These are phyloP conservation scores for Autographa pulchrina DNA, from an alignment of 2,888 invertebrate species.

Conservation along the genomic window DNA sequence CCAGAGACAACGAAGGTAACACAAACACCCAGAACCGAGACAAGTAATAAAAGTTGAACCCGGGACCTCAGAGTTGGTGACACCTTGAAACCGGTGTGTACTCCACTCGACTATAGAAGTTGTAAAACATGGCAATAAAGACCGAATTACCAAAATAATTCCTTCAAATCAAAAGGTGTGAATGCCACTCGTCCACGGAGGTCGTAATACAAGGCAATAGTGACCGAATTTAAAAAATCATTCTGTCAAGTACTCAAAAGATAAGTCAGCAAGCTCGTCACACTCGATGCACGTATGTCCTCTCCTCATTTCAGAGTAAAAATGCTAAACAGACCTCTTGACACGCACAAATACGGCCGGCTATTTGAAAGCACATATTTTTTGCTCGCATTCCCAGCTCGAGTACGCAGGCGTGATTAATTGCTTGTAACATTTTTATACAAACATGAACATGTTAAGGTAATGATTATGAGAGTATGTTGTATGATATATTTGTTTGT, in stretches of 20 bases:
- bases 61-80: no score
- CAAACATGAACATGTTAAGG: conserved; percentile 39
- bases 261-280: neutral
- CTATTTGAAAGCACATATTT: conserved; percentile 36
- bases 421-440: conserved; percentile 29
- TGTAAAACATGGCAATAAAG: no score
- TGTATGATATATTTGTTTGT: neutral
- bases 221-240: neutral
- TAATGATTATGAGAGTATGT: neutral
- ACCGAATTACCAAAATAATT: no score
- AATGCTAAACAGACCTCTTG: conserved; percentile 58
- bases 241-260: neutral
- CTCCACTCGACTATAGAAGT: no score
- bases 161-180: no score
- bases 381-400: conserved; percentile 29
- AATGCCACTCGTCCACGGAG: no score
- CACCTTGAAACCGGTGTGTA: no score
- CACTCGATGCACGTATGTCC: neutral
- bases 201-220: neutral
- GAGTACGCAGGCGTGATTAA: conserved; percentile 48
- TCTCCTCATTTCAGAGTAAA: conserved; percentile 38
- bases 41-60: no score
- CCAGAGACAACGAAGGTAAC: no score
- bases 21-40: no score
- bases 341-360: conserved; percentile 30